Percentiles rank a stretch among this genome's conserved stretches.
Evolutionary conservation across 35 echinoderm and acorn worm genomes (phyloP).

Genomic region (Apostichopus californicus): DNA sequence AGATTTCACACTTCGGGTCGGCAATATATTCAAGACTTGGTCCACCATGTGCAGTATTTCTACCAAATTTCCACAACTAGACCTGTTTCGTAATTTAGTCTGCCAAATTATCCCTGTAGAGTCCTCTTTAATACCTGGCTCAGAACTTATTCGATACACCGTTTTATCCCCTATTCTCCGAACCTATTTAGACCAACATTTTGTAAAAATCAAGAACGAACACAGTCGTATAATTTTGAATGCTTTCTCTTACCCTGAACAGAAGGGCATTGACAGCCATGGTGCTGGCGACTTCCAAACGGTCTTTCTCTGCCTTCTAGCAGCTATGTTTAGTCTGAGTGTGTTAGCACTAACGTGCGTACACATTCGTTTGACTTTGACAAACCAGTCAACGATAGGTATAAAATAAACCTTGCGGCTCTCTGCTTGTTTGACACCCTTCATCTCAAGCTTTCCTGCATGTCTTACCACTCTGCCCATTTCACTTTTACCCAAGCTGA

Average conservation of each 20-base stretch:
- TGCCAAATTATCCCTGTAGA: too few relatives aligned
- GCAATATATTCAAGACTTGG: too few relatives aligned
- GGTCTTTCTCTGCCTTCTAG: constrained; percentile 84
- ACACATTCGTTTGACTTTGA: constrained; percentile 62
- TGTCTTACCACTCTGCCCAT: neutral
- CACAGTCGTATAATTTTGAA: neutral
- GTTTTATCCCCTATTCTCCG: too few relatives aligned
- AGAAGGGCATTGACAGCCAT: constrained; percentile 49
- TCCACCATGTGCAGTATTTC: too few relatives aligned
- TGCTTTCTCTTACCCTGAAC: constrained; percentile 9
- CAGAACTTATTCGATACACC: too few relatives aligned
- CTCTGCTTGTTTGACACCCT: neutral
- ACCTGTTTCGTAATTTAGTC: too few relatives aligned
- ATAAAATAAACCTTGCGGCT: neutral
- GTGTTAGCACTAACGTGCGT: constrained; percentile 69
- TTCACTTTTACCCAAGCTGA: neutral
- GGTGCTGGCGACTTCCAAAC: constrained; percentile 67
- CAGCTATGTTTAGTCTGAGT: constrained; percentile 81
- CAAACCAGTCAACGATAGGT: constrained; percentile 93
- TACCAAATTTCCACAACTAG: too few relatives aligned
- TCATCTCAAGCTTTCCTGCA: neutral
- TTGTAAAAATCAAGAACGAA: neutral
- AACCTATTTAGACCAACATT: too few relatives aligned
- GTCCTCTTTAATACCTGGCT: too few relatives aligned
- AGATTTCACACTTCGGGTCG: too few relatives aligned